Percentiles rank a stretch among this genome's conserved stretches.
Evolutionary conservation across 1,140 invertebrate species (phyloP).

Genomic region (Panulirus ornatus): DNA sequence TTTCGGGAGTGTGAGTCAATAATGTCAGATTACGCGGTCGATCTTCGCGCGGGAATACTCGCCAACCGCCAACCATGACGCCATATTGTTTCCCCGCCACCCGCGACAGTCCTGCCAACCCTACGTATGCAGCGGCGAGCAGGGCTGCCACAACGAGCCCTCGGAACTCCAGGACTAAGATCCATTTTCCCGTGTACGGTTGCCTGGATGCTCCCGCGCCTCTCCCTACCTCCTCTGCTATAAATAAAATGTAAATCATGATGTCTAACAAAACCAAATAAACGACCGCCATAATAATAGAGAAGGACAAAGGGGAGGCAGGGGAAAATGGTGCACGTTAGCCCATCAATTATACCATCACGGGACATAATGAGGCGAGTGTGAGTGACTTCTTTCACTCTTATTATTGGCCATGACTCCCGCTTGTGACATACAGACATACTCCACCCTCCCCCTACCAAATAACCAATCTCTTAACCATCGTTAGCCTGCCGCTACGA

Average conservation of each 20-base stretch:
- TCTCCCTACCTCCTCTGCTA: slow-evolving; percentile 46
- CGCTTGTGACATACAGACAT: no score
- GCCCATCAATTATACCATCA: slow-evolving; percentile 39
- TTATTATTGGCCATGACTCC: slow-evolving; percentile 25
- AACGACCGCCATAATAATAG: slow-evolving; percentile 73
- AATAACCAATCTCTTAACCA: no score
- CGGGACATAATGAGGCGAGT: slow-evolving; percentile 34
- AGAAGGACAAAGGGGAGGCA: slow-evolving; percentile 45
- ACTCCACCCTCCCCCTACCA: no score
- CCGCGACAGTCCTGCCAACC: slow-evolving; percentile 39
- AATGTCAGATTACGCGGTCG: slow-evolving; percentile 71
- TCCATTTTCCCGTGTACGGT: background rate
- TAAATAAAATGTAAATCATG: slow-evolving; percentile 73
- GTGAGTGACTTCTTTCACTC: slow-evolving; percentile 37
- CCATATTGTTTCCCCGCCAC: slow-evolving; percentile 68
- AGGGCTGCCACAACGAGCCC: background rate
- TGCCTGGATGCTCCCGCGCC: background rate
- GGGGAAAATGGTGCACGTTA: slow-evolving; percentile 38
- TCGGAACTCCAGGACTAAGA: background rate
- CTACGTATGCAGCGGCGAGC: background rate
- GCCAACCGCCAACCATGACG: slow-evolving; percentile 64
- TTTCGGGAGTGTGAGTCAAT: slow-evolving; percentile 69
- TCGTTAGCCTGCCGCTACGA: no score
- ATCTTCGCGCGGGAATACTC: slow-evolving; percentile 65
- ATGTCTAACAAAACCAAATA: slow-evolving; percentile 73